Base-by-base conservation (phyloP, 2,888 invertebrate genomes). In the Lordiphosa fenestrarum region DNA sequence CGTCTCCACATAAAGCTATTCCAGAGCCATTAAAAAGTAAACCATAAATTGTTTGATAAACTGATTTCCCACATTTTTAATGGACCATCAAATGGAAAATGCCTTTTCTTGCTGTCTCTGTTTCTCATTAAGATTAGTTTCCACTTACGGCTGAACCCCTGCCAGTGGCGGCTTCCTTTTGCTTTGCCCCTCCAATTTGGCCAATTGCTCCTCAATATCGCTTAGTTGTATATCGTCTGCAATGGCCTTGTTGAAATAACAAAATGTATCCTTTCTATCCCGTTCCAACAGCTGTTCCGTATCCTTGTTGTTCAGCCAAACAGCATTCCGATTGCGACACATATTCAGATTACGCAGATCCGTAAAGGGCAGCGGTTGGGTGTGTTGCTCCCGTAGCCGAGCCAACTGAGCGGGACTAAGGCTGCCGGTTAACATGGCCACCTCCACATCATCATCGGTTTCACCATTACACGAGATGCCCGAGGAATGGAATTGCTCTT, bases 161-260 rank as follows among this genome's bases (percentile, higher is more conserved):
- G 44, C 46, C 50, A 12, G 36, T 10, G 12, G 41, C 19, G 47
- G 40, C 50, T 46, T 59, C 66, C 35, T 48, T 64, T 61, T 23
- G 48, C 33, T 21, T 59, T 63, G 67, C 56, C 70, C 71, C 69
- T 80, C 70, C 61, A 87, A 84, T 68, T 76, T 84, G 56, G 88
- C 87, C 73, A 88, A 75, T 81, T 88, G 88, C 72, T 89, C 89
- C 66, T 89, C 89, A 69, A 89, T 88, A 84, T 89, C 89, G 71
- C 88, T 89, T 63, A 89, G 66, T 69, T 86, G 87, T 50, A 87
- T 84, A 72, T 88, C 88, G 66, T 87, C 87, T 15, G 74, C 69
- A 69, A 84, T 85, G 68, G 85, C 75, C 62, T 64, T 40, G 58
- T 78, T 75, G 42, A 67, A 50, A 54, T 76, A 76, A 46, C 69